A percentile compares a stretch with the other conserved stretches of the same genome.
These are phyloP conservation scores for Seriola dumerili DNA, from an alignment of 2,113 vertebrate species.

Conservation along the genomic window DNA sequence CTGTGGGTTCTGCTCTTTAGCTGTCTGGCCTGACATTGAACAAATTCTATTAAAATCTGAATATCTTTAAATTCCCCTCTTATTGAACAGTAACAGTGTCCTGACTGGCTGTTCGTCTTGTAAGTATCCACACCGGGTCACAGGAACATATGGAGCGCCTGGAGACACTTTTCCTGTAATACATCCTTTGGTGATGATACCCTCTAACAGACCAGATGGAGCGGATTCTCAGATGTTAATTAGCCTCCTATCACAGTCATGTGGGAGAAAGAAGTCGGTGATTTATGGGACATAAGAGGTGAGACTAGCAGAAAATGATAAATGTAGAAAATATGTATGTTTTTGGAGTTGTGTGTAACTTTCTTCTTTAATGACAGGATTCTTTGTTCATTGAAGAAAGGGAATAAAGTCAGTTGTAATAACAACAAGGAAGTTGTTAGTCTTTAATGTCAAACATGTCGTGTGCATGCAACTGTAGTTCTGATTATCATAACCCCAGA, in stretches of 20 bases:
- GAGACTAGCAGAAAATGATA: neutral
- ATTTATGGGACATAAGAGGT: conserved; percentile 28
- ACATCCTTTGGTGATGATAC: conserved; percentile 32
- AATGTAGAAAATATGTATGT: neutral
- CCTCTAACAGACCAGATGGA: conserved; percentile 50
- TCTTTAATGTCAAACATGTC: neutral
- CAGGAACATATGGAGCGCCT: conserved; percentile 45
- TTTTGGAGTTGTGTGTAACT: neutral
- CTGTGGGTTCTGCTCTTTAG: neutral
- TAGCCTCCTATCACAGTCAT: conserved; percentile 27
- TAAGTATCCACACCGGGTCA: neutral
- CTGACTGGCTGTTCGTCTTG: conserved; percentile 3
- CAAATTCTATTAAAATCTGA: neutral
- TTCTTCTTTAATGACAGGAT: neutral
- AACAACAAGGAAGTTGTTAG: neutral
- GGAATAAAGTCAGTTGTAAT: neutral
- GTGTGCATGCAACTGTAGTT: too few relatives aligned
- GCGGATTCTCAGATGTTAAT: conserved; percentile 43
- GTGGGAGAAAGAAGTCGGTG: conserved; percentile 5
- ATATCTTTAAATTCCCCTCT: neutral
- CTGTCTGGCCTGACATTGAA: neutral
- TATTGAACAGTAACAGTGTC: conserved; percentile 3
- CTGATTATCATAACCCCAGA: too few relatives aligned
- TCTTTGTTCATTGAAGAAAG: neutral
- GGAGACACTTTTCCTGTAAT: conserved; percentile 37